Evolutionary conservation across 2,888 invertebrate species (phyloP), one percentile per base, ranked within the genome.

Genomic region (Andrena trimmerana): DNA sequence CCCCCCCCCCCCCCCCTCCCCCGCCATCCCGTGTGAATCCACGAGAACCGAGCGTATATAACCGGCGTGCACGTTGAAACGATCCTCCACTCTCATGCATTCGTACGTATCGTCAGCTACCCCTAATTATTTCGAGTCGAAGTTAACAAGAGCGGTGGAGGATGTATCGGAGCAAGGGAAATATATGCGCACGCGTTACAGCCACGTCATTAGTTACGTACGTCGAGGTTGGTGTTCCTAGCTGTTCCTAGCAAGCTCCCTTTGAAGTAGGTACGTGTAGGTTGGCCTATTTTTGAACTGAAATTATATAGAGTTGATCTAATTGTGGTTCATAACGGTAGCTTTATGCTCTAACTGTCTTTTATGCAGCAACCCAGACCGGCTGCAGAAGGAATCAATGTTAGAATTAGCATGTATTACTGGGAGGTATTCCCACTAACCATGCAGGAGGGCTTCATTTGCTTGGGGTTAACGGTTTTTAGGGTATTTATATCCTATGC

Each of bases 41-140:
- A 67, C 60, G 67, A n/a, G 27, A 57, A 57, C 24, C 57, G 57
- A 29, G 27, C 66, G 72, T 50, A 71, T 50, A 78, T 57, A 57
- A 57, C 62, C 60, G 36, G 65, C 78, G 85, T 57, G 57, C 76
- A 70, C 72, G 62, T 33, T 72, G 79, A 68, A 86, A 73, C 83
- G 73, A 84, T 78, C 78, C 77, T 57, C 57, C 67, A 66, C 68
- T 71, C 76, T 73, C 65, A 54, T 62, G 76, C 74, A 72, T 68
- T 81, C 84, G 84, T 83, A 74, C 79, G 75, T 78, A 88, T 69
- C 72, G 66, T 71, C 86, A 65, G 88, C 87, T 88, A 90, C 83
- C 90, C 91, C 91, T 93, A 92, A 93, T 93, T 92, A 93, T 92
- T 92, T 91, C 88, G 83, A 88, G 83, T 77, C 82, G 74, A 87